Conservation (phyloP, 2,797 vertebrate genomes). For the Hippopotamyrus pictus region DNA sequence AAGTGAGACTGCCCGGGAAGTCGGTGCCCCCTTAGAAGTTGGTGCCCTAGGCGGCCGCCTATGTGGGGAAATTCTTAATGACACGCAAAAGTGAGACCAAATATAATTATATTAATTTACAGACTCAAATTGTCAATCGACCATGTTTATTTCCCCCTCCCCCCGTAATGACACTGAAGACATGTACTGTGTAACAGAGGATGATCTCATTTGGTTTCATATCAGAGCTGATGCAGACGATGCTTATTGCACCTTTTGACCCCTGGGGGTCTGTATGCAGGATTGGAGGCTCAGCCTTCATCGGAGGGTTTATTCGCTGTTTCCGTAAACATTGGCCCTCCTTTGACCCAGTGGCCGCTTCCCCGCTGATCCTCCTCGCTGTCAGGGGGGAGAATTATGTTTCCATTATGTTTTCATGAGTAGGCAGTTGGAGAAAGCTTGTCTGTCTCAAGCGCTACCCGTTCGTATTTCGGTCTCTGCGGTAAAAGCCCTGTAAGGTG, state of each 20-base stretch:
- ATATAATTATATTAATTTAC: background rate
- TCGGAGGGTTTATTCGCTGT: background rate
- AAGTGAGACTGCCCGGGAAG: background rate
- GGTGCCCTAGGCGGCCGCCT: background rate
- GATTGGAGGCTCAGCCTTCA: background rate
- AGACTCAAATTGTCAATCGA: background rate
- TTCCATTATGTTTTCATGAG: conserved; percentile 15
- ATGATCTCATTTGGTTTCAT: background rate
- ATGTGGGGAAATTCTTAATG: background rate
- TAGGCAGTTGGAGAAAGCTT: background rate
- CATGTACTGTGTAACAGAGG: background rate
- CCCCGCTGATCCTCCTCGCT: background rate
- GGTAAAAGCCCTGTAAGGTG: background rate
- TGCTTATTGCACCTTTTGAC: background rate
- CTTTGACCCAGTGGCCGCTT: background rate
- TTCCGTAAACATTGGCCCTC: background rate
- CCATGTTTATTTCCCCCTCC: background rate
- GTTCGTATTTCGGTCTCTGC: background rate
- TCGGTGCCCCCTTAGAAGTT: background rate
- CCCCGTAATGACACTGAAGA: background rate
- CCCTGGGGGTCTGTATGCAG: background rate
- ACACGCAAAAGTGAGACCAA: background rate
- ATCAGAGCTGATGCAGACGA: background rate
- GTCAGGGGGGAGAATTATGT: background rate
- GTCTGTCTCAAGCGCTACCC: background rate